These are phyloP conservation scores for Mus caroli DNA, from an alignment of 2,797 vertebrate species.

Conservation along the genomic window DNA sequence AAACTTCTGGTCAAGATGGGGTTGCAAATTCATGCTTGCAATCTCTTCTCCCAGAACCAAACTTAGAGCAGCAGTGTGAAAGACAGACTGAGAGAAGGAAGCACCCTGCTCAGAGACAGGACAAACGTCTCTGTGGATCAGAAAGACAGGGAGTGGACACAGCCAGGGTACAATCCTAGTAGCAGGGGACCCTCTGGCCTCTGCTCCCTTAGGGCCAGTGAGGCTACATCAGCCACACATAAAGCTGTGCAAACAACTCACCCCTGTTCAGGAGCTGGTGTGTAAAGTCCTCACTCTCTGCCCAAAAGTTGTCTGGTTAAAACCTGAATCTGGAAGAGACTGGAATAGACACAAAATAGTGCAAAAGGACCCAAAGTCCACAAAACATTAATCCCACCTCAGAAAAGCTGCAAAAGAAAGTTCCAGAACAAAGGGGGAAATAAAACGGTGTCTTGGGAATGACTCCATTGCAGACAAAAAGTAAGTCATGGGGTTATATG, in stretches of 20 bases:
- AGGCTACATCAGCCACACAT: neutral
- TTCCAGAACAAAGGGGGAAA: conserved; percentile 19
- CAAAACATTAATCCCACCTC: conserved; percentile 26
- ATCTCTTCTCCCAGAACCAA: neutral
- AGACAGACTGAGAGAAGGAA: conserved; percentile 20
- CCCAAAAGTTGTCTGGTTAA: neutral
- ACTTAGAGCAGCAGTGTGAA: neutral
- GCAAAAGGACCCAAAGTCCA: neutral
- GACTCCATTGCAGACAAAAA: neutral
- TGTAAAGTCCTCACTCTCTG: no score
- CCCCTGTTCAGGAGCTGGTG: neutral
- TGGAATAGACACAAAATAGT: neutral
- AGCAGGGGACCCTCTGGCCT: neutral
- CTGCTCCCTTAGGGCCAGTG: neutral
- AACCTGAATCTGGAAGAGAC: neutral
- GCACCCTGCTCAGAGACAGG: neutral
- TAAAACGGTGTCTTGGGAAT: neutral
- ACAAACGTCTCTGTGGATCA: neutral
- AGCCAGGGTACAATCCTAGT: neutral
- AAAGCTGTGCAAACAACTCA: neutral
- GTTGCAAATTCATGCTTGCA: neutral
- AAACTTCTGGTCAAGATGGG: conserved; percentile 24
- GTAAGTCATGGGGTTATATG: conserved; percentile 19
- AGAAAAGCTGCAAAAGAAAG: conserved; percentile 40
- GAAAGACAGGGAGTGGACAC: neutral